A percentile compares a stretch with the other conserved stretches of the same genome.
phyloP scores from a whole-genome alignment of 1,140 invertebrate species.

The Periplaneta americana region DNA sequence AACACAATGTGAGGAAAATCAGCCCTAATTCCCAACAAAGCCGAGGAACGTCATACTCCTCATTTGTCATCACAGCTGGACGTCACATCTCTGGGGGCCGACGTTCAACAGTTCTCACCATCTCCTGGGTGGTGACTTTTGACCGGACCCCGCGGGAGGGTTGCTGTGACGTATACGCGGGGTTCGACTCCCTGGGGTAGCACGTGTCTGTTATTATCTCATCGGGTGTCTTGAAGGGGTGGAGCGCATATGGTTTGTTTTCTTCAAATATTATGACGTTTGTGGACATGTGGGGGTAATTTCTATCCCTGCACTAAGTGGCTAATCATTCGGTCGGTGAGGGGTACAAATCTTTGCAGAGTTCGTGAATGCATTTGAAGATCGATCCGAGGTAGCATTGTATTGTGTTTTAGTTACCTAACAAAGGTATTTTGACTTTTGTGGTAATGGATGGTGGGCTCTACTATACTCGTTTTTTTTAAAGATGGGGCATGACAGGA shows the following conservation, averaged over 20 bases:
- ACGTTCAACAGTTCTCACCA: not conserved
- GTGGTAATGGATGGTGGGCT: no score
- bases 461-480: no score
- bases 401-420: no score
- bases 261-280: not conserved
- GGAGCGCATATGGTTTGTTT: not conserved
- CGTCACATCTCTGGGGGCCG: not conserved
- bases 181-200: not conserved
- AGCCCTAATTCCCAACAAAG: not conserved
- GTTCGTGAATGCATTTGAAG: no score
- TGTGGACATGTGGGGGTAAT: not conserved
- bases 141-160: not conserved
- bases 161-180: not conserved
- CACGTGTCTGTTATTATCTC: not conserved
- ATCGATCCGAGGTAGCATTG: no score
- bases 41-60: not conserved
- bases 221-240: not conserved
- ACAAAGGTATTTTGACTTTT: no score
- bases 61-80: not conserved
- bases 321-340: not conserved
- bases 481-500: no score
- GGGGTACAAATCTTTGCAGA: no score
- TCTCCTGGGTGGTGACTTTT: not conserved
- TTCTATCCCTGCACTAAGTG: not conserved
- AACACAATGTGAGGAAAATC: not conserved